These are phyloP conservation scores for Aegotheles bennettii DNA, from an alignment of 2,113 vertebrate genomes.

Conservation along the genomic window DNA sequence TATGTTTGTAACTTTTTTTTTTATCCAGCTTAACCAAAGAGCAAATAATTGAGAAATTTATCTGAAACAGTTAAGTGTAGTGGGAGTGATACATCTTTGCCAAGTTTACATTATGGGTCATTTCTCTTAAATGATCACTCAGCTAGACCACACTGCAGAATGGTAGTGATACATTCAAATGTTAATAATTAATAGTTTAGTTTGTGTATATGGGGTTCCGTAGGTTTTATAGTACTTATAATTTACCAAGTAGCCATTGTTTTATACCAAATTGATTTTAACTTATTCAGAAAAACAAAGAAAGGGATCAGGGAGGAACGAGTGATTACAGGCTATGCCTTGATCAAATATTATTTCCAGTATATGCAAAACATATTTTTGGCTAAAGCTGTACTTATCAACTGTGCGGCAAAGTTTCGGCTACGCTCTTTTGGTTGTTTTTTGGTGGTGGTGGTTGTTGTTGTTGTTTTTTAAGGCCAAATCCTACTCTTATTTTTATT, in stretches of 20 bases:
- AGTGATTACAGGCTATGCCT: neutral
- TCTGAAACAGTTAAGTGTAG: neutral
- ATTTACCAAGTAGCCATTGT: neutral
- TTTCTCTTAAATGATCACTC: neutral
- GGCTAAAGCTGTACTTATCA: neutral
- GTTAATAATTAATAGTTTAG: neutral
- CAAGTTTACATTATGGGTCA: neutral
- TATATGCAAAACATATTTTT: neutral
- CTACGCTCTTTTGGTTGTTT: neutral
- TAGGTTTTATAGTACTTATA: neutral
- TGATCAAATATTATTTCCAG: neutral
- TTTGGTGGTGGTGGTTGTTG: too few species aligned
- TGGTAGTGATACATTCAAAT: neutral
- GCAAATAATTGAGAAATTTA: neutral
- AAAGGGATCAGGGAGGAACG: neutral
- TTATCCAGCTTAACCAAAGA: neutral
- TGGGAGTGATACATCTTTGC: neutral
- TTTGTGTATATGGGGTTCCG: neutral
- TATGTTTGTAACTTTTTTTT: neutral
- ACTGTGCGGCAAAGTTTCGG: neutral
- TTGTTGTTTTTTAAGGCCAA: neutral
- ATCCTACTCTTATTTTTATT: neutral
- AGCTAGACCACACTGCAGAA: neutral
- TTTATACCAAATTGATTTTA: neutral
- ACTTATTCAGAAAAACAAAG: neutral